Base-by-base conservation (phyloP, 2,113 vertebrate species). In the Passer domesticus region DNA sequence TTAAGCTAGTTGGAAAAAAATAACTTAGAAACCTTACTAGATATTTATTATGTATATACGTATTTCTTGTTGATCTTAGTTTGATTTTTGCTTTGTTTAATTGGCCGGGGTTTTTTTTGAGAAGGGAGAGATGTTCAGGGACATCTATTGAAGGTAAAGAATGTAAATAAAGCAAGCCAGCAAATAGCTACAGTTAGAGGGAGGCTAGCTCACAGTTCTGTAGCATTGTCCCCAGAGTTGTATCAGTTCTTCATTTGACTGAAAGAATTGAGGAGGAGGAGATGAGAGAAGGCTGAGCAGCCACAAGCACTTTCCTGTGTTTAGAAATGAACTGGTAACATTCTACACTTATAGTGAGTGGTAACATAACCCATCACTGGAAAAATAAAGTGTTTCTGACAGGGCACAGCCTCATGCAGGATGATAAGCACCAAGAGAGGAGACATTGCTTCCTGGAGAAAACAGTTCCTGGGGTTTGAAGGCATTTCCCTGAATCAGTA, bases 1-100 rank as follows among this genome's bases (percentile, higher is more conserved):
- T 88, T 82, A 76, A 94, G 18, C 25, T 72, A 47, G 50, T 7
- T 87, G 49, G 88, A 90, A 91, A 87, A 86, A 74, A 87, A 66
- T 24, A 55, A 6, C 63, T 59, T 81, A n/a, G 20, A 85, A 96
- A 91, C 49, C 64, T 82, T 46, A 64, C 15, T n/a, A 49, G 23
- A 9, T 89, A 68, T 35, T 79, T 75, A 70, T 41, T 58, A 25
- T 63, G 8, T 21, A 24, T 31, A 37, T 35, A 25, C 15, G 2
- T 24, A 12, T 30, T 92, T 60, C 27, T 63, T 56, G 10, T 7
- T 44, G 13, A 10, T 24, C 69, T 63, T 47, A 6, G 4, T 55
- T 68, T 53, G 5, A 2, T 53, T 76, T 89, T 25, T 27, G 9
- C 10, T 53, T 35, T 41, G 9, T 46, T 77, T 24, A 15, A 3